Conservation (phyloP, 2,888 invertebrate genomes). For the Lithophane semibrunnea region DNA sequence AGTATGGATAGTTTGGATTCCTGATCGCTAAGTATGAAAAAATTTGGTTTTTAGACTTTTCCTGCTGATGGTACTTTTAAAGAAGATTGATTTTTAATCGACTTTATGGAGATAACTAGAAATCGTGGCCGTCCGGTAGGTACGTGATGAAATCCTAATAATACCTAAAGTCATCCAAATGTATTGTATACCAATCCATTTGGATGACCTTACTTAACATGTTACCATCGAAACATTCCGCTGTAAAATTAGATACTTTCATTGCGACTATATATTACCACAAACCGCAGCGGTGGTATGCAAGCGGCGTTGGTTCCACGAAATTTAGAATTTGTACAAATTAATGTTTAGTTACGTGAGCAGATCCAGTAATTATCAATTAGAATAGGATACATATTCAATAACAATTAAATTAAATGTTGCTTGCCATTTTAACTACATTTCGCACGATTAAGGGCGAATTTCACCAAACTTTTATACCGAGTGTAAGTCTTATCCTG, state of each 20-base stretch:
- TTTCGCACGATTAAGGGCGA: background rate
- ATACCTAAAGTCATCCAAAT: too few relatives aligned
- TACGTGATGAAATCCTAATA: too few relatives aligned
- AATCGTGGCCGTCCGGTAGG: too few relatives aligned
- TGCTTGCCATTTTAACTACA: background rate
- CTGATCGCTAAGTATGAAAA: too few relatives aligned
- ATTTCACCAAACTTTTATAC: too few relatives aligned
- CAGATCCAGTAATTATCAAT: constrained; percentile 23
- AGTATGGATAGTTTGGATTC: too few relatives aligned
- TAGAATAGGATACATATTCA: background rate
- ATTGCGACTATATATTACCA: background rate
- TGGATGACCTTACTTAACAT: background rate
- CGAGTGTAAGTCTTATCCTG: too few relatives aligned
- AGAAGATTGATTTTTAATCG: too few relatives aligned
- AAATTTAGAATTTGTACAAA: constrained; percentile 12
- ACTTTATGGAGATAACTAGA: too few relatives aligned
- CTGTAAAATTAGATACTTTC: constrained; percentile 23
- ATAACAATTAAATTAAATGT: background rate
- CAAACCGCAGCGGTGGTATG: constrained; percentile 31
- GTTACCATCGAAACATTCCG: background rate
- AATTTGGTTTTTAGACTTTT: too few relatives aligned
- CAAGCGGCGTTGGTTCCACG: background rate
- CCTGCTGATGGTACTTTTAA: too few relatives aligned
- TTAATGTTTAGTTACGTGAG: background rate
- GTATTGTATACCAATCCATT: too few relatives aligned